phyloP scores from a whole-genome alignment of 2,888 invertebrate genomes.

The Ethmia dodecea region DNA sequence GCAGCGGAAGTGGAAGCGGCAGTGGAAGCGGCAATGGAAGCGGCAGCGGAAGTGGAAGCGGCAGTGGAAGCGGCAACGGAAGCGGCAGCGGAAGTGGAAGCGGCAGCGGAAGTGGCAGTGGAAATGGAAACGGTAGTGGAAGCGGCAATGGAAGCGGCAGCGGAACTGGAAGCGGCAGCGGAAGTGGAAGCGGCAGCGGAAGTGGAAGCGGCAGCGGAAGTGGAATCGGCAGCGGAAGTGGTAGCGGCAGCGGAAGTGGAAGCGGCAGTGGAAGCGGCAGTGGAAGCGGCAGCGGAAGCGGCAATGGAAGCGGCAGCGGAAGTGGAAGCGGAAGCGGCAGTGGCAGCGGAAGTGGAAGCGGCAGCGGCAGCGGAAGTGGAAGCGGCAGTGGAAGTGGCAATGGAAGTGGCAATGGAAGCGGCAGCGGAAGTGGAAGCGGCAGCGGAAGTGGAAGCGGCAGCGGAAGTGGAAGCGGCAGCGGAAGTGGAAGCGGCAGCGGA shows the following conservation, averaged over 20 bases:
- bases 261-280: too few species aligned
- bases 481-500: background rate
- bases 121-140: conserved; percentile 8
- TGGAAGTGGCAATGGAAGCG: background rate
- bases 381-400: conserved; percentile 11
- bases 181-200: too few species aligned
- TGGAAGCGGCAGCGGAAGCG: background rate
- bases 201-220: too few species aligned
- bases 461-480: background rate
- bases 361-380: conserved; percentile 6
- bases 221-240: conserved; percentile 15
- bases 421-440: background rate
- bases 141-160: conserved; percentile 9
- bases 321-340: background rate
- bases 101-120: conserved; percentile 10
- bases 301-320: background rate
- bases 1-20: conserved; percentile 11
- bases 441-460: conserved; percentile 4
- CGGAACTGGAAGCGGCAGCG: conserved; percentile 11
- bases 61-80: conserved; percentile 4
- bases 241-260: conserved; percentile 20
- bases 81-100: conserved; percentile 6
- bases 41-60: too few species aligned
- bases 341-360: conserved; percentile 8
- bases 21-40: too few species aligned